Evolutionary conservation across 1,140 invertebrate species (phyloP).

Genomic region (Monomorium pharaonis): DNA sequence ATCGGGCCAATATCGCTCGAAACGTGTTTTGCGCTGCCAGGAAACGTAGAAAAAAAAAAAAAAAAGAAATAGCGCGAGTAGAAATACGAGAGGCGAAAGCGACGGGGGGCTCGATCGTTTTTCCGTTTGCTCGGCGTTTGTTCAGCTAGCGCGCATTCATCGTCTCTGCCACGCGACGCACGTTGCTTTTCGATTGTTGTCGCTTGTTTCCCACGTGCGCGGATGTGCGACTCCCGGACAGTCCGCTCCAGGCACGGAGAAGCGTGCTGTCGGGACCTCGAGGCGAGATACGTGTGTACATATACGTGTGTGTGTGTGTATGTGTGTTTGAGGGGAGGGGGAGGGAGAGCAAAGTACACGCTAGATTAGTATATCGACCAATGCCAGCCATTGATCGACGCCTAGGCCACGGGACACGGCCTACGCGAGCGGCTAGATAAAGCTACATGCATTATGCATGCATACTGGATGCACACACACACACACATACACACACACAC

Average conservation of each 20-base stretch:
- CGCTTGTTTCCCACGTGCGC: neutral
- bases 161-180: neutral
- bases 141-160: neutral
- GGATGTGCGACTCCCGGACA: neutral
- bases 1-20: neutral
- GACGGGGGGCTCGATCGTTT: neutral
- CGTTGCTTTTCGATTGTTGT: neutral
- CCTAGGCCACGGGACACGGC: conserved; percentile 47
- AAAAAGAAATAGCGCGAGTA: too few species aligned
- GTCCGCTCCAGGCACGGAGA: neutral
- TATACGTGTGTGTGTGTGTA: neutral
- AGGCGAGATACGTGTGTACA: neutral
- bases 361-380: conserved; percentile 71
- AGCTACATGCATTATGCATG: conserved; percentile 58
- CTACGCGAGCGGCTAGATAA: conserved; percentile 63
- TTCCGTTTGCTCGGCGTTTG: neutral
- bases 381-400: conserved; percentile 72
- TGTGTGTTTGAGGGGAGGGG: too few species aligned
- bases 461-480: conserved; percentile 61
- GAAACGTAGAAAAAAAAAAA: neutral
- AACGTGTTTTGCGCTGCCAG: neutral
- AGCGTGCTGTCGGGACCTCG: neutral
- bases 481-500: conserved; percentile 12
- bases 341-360: conserved; percentile 43
- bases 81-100: neutral